Percentiles rank a stretch among this genome's conserved stretches.
phyloP scores from a whole-genome alignment of 2,113 vertebrate species.

The Aythya baeri region DNA sequence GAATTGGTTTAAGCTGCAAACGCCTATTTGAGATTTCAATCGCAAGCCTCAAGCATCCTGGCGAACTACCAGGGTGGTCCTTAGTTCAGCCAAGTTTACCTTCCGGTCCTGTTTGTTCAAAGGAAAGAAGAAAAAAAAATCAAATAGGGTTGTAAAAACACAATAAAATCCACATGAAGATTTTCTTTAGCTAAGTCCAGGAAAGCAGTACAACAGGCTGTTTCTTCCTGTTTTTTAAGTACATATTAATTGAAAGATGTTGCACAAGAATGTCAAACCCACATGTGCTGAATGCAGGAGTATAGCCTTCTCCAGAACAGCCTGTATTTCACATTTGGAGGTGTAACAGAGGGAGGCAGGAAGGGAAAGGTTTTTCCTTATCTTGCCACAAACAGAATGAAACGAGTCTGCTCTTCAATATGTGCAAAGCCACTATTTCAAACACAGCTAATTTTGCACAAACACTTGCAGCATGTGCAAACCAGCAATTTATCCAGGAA shows the following conservation, averaged over 20 bases:
- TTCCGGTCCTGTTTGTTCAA: background rate
- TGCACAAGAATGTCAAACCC: slow-evolving; percentile 26
- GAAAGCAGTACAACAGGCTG: background rate
- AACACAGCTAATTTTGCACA: background rate
- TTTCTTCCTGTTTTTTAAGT: background rate
- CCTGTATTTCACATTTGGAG: slow-evolving; percentile 5
- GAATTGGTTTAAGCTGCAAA: background rate
- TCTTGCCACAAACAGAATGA: background rate
- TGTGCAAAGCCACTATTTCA: background rate
- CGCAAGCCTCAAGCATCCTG: background rate
- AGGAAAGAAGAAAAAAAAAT: background rate
- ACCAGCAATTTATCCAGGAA: background rate
- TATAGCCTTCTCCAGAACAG: background rate
- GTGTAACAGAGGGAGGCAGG: background rate
- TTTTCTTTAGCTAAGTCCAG: background rate
- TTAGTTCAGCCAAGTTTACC: background rate
- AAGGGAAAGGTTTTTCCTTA: background rate
- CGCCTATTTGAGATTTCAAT: background rate
- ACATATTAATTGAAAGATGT: background rate
- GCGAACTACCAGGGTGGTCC: background rate
- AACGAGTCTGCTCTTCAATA: background rate
- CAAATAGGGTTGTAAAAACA: background rate
- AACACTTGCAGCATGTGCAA: background rate
- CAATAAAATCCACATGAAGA: background rate
- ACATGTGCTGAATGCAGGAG: background rate